Conservation (phyloP, 2,113 vertebrate species). For the Castor canadensis region DNA sequence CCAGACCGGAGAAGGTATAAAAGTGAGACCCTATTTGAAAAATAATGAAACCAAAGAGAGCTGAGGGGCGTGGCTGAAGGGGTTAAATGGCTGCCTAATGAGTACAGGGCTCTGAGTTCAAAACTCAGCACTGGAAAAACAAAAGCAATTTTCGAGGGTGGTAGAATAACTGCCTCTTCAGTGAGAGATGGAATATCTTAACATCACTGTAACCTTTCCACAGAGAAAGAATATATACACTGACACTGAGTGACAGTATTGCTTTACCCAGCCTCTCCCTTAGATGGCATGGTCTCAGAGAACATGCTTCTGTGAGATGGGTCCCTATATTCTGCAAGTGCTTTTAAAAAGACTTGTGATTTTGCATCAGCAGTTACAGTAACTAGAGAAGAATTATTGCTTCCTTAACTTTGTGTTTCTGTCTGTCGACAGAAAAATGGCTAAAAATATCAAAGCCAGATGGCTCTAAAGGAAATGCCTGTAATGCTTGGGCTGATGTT, state of each 20-base stretch:
- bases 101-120: too few species aligned
- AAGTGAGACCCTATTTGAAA: too few species aligned
- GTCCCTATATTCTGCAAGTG: neutral
- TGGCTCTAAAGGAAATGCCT: conserved; percentile 72
- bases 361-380: conserved; percentile 59
- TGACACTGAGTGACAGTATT: neutral
- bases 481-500: conserved; percentile 66
- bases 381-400: conserved; percentile 73
- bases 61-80: too few species aligned
- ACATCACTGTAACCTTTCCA: neutral
- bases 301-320: neutral
- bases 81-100: too few species aligned
- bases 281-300: neutral
- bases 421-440: conserved; percentile 48
- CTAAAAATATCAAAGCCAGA: conserved; percentile 70
- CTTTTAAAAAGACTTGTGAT: conserved; percentile 30
- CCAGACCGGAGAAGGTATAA: too few species aligned
- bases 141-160: neutral
- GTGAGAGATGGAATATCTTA: neutral
- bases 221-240: neutral
- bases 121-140: too few species aligned
- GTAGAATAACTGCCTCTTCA: neutral
- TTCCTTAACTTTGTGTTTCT: conserved; percentile 75
- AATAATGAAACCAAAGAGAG: too few species aligned
- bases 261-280: neutral